Base-by-base conservation (phyloP, 2,888 invertebrate species). In the Dryomyza anilis region DNA sequence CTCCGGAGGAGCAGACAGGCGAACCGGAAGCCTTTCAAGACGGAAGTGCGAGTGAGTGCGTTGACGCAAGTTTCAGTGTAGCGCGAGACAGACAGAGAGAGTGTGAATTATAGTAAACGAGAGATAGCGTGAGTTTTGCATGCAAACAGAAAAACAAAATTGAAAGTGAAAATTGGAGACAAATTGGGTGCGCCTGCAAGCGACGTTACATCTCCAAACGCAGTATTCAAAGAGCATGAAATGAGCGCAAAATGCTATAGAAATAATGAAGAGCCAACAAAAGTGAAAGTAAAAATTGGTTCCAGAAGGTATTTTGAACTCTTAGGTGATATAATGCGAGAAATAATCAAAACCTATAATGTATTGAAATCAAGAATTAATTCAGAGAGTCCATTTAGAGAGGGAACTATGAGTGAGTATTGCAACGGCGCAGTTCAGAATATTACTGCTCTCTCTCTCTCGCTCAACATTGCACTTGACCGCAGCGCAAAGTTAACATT, bases 11-110 rank as follows among this genome's bases (percentile, higher is more conserved):
- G 67, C 69, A 67, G 66, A 67, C 72, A 72, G 74, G 72, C 61
- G 78, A 74, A 76, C 78, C 78, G 79, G 80, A 79, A 80, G 76
- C 75, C 59, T 68, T 68, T 71, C 68, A 72, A 70, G 70, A 76
- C 76, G 78, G 78, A 78, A 78, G 76, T 76, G 67, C 48, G 67
- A 64, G 58, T 68, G 65, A 66, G 58, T n/a, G 12, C n/a, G 6
- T 64, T 21, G 4, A 12, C 5, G 27, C 10, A 50, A 56, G 8
- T 52, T 25, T 30, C 30, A 61, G 7, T 16, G 48, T 56, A 45
- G 55, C 25, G 61, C 63, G 50, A 58, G 63, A 29, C 62, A 58
- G 59, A 58, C 50, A 48, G 36, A 58, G 36, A 48, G 56, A 53
- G 27, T 6, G 36, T 61, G 39, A 65, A 21, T 57, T 59, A 66